A percentile compares a stretch with the other conserved stretches of the same genome.
phyloP scores from a whole-genome alignment of 2,113 vertebrate species.

The Meriones unguiculatus region DNA sequence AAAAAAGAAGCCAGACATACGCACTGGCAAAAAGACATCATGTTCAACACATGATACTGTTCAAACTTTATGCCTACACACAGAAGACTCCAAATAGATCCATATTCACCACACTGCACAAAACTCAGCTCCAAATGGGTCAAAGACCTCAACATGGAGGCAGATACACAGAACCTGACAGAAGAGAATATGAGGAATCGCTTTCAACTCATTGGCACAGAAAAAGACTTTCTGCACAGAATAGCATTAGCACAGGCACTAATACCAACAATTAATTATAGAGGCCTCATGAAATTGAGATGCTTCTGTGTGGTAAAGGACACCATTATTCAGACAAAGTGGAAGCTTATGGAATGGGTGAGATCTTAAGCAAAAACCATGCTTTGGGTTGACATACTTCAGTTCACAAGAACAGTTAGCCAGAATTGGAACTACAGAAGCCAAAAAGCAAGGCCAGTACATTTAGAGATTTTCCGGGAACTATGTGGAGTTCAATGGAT shows the following conservation, averaged over 20 bases:
- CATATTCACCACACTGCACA: neutral
- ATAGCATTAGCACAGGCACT: neutral
- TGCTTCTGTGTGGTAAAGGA: neutral
- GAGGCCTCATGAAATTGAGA: neutral
- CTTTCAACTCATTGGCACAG: neutral
- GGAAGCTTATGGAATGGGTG: neutral
- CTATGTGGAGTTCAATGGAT: neutral
- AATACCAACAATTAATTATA: neutral
- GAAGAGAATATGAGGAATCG: neutral
- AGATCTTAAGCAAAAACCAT: neutral
- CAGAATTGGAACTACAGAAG: neutral
- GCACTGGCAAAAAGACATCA: neutral
- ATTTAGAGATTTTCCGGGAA: neutral
- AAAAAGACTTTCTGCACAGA: neutral
- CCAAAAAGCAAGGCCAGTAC: neutral
- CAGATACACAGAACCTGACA: neutral
- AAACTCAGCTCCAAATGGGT: neutral
- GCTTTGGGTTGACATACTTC: neutral
- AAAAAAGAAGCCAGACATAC: neutral
- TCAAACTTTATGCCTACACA: neutral
- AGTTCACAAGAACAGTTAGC: neutral
- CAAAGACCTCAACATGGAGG: neutral
- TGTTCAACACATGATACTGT: neutral
- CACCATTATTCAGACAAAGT: neutral
- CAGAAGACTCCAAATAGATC: neutral